A percentile compares a stretch with the other conserved stretches of the same genome.
phyloP scores from a whole-genome alignment of 2,113 vertebrate genomes.

The Seriola aureovittata region DNA sequence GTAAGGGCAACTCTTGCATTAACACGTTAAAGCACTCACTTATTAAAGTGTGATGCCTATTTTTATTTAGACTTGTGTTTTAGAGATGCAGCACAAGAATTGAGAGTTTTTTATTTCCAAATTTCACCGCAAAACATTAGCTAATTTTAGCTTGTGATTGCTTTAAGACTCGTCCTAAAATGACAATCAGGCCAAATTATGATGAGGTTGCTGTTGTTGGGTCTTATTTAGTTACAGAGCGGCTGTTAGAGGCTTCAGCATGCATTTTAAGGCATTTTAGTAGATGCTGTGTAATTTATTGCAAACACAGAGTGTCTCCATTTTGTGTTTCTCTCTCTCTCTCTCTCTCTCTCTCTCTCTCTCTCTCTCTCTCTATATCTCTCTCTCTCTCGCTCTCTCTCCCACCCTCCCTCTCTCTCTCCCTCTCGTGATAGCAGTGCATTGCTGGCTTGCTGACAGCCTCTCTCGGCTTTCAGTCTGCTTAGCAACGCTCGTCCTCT shows the following conservation, averaged over 20 bases:
- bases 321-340: slow-evolving; percentile 68
- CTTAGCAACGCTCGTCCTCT: slow-evolving; percentile 80
- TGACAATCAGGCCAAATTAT: neutral
- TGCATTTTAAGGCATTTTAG: slow-evolving; percentile 23
- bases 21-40: slow-evolving; percentile 10
- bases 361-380: slow-evolving; percentile 35
- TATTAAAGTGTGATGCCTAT: neutral
- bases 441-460: slow-evolving; percentile 75
- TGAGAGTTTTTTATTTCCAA: neutral
- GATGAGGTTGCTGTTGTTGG: neutral
- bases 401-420: slow-evolving; percentile 36
- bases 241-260: neutral
- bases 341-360: slow-evolving; percentile 52
- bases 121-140: neutral
- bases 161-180: neutral
- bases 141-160: neutral
- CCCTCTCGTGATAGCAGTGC: slow-evolving; percentile 66
- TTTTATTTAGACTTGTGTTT: neutral
- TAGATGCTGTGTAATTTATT: slow-evolving; percentile 42
- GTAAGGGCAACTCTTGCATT: slow-evolving; percentile 24
- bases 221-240: neutral
- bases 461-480: slow-evolving; percentile 77
- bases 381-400: slow-evolving; percentile 45
- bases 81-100: neutral
- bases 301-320: slow-evolving; percentile 66